A percentile compares a stretch with the other conserved stretches of the same genome.
Evolutionary conservation across 2,888 invertebrate genomes (phyloP).

Genomic region (Deladenus siricidicola): DNA sequence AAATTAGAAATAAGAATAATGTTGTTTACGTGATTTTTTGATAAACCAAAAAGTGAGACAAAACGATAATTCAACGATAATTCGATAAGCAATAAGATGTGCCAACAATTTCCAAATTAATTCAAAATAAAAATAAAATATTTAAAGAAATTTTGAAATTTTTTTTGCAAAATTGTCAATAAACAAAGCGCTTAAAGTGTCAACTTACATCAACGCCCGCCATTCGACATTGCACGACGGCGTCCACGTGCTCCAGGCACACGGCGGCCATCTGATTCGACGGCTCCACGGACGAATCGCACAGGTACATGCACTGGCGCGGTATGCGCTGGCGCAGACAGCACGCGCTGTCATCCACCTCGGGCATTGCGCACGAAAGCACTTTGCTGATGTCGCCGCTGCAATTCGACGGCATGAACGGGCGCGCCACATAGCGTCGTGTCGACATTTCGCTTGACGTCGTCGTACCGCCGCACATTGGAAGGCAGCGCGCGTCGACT

Average conservation of each 20-base stretch:
- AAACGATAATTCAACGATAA: background rate
- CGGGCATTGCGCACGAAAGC: slow-evolving; percentile 35
- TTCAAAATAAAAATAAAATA: too few relatives aligned
- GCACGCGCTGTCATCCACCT: slow-evolving; percentile 19
- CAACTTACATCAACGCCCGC: slow-evolving; percentile 19
- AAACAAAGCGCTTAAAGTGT: background rate
- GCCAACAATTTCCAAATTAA: background rate
- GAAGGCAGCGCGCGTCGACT: slow-evolving; percentile 26
- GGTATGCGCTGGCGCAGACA: slow-evolving; percentile 21
- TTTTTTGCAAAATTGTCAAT: background rate
- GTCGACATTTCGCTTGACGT: background rate
- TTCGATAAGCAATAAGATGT: background rate
- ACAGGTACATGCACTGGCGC: slow-evolving; percentile 30
- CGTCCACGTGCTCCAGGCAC: slow-evolving; percentile 17
- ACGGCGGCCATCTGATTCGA: slow-evolving; percentile 21
- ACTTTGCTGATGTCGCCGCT: slow-evolving; percentile 31
- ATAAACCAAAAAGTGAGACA: too few relatives aligned
- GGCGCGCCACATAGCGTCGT: slow-evolving; percentile 24
- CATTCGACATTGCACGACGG: slow-evolving; percentile 22
- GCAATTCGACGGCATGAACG: slow-evolving; percentile 32
- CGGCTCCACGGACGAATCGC: slow-evolving; percentile 23
- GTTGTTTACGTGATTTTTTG: background rate
- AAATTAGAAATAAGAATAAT: background rate
- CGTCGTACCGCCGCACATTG: slow-evolving; percentile 26
- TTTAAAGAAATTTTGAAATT: too few relatives aligned